phyloP scores from a whole-genome alignment of 2,888 invertebrate species.

The Acronicta psi region DNA sequence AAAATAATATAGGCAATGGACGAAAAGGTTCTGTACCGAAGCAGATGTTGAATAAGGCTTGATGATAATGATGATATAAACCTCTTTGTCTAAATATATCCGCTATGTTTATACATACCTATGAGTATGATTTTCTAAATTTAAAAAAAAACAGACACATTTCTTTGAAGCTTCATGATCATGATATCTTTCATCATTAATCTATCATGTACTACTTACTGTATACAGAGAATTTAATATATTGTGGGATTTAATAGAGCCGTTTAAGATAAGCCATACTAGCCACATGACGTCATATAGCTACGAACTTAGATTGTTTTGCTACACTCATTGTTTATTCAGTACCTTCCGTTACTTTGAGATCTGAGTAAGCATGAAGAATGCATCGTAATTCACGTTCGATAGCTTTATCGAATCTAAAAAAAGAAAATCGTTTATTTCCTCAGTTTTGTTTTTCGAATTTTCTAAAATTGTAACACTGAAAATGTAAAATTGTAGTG shows the following conservation, averaged over 20 bases:
- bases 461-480: no score
- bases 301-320: constrained; percentile 25
- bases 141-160: no score
- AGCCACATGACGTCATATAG: constrained; percentile 16
- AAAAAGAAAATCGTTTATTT: no score
- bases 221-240: constrained; percentile 17
- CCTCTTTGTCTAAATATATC: no score
- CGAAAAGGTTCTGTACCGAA: no score
- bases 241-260: constrained; percentile 12
- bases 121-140: no score
- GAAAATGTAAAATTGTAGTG: no score
- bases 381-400: background rate
- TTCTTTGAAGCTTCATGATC: background rate
- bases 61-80: no score
- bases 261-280: constrained; percentile 19
- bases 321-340: constrained; percentile 23
- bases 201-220: constrained; percentile 2
- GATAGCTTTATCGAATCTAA: background rate
- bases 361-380: constrained; percentile 6
- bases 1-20: no score
- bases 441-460: no score
- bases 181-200: background rate
- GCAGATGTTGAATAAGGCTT: no score
- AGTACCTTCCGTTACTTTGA: constrained; percentile 14
- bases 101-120: no score